Conservation (phyloP, 2,113 vertebrate species). For the Suricata suricatta region DNA sequence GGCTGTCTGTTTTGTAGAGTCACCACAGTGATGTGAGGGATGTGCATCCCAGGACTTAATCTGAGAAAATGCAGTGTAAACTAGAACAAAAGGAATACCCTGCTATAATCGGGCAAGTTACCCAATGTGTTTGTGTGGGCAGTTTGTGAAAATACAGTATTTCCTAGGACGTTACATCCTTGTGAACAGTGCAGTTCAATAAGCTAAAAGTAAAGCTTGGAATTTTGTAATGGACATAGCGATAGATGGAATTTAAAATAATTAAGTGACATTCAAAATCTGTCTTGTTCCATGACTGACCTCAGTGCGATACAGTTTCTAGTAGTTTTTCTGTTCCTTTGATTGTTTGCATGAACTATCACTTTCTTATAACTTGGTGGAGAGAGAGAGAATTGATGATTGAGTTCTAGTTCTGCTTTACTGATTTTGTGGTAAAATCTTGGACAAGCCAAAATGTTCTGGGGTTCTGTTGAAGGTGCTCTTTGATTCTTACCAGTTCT, state of each 20-base stretch:
- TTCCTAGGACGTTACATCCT: not conserved
- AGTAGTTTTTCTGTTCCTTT: not conserved
- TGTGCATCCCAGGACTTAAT: not conserved
- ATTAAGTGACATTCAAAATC: constrained; percentile 30
- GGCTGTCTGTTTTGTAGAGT: not conserved
- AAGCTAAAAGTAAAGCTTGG: constrained; percentile 5
- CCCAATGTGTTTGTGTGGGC: not conserved
- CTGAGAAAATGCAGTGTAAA: not conserved
- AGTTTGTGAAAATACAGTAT: not conserved
- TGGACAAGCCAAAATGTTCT: not conserved
- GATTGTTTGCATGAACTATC: not conserved
- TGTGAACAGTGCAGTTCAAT: not conserved
- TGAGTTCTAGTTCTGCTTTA: not conserved
- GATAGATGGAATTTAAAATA: not conserved
- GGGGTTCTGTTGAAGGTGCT: not conserved
- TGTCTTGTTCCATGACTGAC: not conserved
- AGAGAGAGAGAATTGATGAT: not conserved
- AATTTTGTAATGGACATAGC: not conserved
- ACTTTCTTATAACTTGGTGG: not conserved
- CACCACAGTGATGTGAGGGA: not conserved
- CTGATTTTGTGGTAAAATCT: constrained; percentile 25
- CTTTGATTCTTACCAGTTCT: constrained; percentile 17
- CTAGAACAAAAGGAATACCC: not conserved
- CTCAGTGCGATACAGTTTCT: not conserved
- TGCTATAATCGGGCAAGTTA: not conserved